phyloP scores from a whole-genome alignment of 2,797 vertebrate species.

The Pangasius mekongensis region DNA sequence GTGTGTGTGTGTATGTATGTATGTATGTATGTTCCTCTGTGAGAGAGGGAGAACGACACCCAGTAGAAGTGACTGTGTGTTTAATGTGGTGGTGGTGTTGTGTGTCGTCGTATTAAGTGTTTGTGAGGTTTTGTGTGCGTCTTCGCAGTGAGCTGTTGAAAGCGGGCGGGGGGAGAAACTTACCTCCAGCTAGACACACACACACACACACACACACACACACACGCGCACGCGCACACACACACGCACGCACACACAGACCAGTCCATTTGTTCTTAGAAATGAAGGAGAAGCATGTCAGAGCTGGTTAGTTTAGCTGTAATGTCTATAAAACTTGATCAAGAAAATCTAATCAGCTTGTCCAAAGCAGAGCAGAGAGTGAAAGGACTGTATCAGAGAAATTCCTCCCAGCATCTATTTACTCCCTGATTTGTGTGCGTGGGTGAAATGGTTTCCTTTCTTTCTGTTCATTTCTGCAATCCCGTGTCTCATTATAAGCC shows the following conservation, averaged over 20 bases:
- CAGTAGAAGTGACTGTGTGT: too few species aligned
- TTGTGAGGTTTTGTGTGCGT: conserved; percentile 31
- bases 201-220: conserved; percentile 15
- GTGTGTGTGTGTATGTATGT: too few species aligned
- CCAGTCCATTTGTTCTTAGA: not conserved
- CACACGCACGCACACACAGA: conserved; percentile 48
- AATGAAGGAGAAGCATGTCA: conserved; percentile 7
- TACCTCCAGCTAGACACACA: conserved; percentile 55
- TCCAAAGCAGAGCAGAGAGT: not conserved
- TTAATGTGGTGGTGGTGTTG: conserved; percentile 14
- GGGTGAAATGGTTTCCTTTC: conserved; percentile 18
- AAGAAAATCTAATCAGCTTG: not conserved
- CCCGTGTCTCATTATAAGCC: conserved; percentile 63
- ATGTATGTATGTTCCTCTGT: too few species aligned
- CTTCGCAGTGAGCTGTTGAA: conserved; percentile 73
- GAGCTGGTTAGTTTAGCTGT: not conserved
- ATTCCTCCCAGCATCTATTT: not conserved
- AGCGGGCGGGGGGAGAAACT: conserved; percentile 65
- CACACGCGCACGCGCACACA: conserved; percentile 27
- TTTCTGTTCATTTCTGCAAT: conserved; percentile 25
- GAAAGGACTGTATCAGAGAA: not conserved
- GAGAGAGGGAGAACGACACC: not conserved
- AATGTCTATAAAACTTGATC: not conserved
- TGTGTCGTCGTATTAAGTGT: not conserved
- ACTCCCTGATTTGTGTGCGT: not conserved